Evolutionary conservation across 2,888 invertebrate genomes (phyloP).

Genomic region (Epinotia ramella): DNA sequence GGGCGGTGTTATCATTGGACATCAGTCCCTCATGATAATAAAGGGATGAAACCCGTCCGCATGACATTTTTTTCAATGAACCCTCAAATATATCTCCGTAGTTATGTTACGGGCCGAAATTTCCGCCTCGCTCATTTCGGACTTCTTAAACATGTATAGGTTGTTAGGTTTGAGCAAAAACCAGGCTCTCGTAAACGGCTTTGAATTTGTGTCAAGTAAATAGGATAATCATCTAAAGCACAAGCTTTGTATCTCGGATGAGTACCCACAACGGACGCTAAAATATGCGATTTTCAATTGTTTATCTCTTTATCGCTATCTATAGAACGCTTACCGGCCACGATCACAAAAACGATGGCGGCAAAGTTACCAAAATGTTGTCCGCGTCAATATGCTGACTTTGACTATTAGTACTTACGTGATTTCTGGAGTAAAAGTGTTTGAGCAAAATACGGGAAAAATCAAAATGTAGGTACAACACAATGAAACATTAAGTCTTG

Average conservation of each 20-base stretch:
- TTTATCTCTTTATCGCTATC: no score
- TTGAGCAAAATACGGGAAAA: background rate
- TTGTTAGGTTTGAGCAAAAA: conserved; percentile 14
- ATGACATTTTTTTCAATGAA: conserved; percentile 74
- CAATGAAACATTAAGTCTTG: conserved; percentile 17
- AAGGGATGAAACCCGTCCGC: conserved; percentile 62
- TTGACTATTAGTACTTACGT: no score
- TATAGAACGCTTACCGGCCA: no score
- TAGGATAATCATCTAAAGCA: no score
- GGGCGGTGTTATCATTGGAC: conserved; percentile 58
- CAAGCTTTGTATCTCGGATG: no score
- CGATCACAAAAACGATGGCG: no score
- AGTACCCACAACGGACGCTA: no score
- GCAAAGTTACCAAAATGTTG: no score
- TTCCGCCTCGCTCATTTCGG: conserved; percentile 29
- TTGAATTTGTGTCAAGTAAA: conserved; percentile 1
- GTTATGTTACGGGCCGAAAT: conserved; percentile 21
- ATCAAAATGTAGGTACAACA: background rate
- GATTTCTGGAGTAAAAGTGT: no score
- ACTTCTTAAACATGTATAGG: conserved; percentile 32
- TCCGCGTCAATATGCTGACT: no score
- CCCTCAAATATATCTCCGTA: conserved; percentile 55
- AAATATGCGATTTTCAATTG: no score
- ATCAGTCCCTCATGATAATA: conserved; percentile 71
- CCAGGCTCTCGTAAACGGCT: background rate